A percentile compares a stretch with the other conserved stretches of the same genome.
phyloP scores from a whole-genome alignment of 2,113 vertebrate species.

The Platichthys flesus region DNA sequence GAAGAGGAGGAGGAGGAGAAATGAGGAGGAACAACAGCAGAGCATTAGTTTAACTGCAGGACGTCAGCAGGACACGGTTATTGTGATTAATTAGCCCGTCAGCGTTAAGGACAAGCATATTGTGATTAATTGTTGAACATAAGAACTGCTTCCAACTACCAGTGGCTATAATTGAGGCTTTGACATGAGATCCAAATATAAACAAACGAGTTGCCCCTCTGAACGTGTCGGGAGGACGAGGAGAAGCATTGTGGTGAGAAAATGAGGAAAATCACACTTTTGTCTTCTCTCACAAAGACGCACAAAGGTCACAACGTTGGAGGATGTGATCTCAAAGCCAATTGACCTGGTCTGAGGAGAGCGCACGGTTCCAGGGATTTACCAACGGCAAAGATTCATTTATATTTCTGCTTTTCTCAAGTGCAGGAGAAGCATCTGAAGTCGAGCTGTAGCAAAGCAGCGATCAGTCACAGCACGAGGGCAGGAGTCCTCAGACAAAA shows the following conservation, averaged over 20 bases:
- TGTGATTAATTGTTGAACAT: slow-evolving; percentile 60
- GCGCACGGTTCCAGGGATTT: slow-evolving; percentile 29
- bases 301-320: slow-evolving; percentile 12
- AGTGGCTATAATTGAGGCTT: slow-evolving; percentile 50
- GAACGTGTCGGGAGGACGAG: neutral
- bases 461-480: slow-evolving; percentile 30
- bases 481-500: neutral
- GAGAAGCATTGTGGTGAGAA: no score
- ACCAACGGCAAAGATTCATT: slow-evolving; percentile 27
- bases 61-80: slow-evolving; percentile 29
- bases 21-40: neutral
- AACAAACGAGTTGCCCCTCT: slow-evolving; percentile 46
- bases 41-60: slow-evolving; percentile 6
- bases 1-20: neutral
- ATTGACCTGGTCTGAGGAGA: slow-evolving; percentile 29
- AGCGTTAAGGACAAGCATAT: slow-evolving; percentile 31
- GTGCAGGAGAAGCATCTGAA: slow-evolving; percentile 48
- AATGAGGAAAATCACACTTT: neutral
- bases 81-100: slow-evolving; percentile 53
- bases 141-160: slow-evolving; percentile 34
- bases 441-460: slow-evolving; percentile 27
- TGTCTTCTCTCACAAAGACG: neutral
- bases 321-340: slow-evolving; percentile 6
- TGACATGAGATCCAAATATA: slow-evolving; percentile 40
- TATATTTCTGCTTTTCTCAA: slow-evolving; percentile 14